Base-by-base conservation (phyloP, 1,140 invertebrate species). In the Pachypeltis micranthus region DNA sequence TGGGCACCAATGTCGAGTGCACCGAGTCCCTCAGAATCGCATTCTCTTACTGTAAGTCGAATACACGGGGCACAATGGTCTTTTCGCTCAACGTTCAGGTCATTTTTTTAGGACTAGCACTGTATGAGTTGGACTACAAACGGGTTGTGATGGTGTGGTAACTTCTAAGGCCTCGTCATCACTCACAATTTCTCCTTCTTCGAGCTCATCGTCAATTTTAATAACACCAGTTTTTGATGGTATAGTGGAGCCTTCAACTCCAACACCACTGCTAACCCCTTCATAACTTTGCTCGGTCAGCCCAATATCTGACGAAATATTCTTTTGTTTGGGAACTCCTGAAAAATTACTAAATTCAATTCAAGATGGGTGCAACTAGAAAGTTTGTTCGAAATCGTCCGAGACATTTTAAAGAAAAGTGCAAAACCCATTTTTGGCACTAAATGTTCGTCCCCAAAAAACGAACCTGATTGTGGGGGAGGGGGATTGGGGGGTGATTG, bases 41-140 rank as follows among this genome's bases (percentile, higher is more conserved):
- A 90, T 69, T 88, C 82, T 66, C 83, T 81, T 0, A 95, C 86
- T 61, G 95, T 87, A n/a, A 92, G 79, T 23, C 93, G 78, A 73
- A 96, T 85, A 68, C 90, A 93, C 0, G 92, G 91, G 10, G 90
- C 63, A 23, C 44, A 19, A 51, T 64, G 58, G 28, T 64, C 47
- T 10, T 10, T 4, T 10, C 12, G 47, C 47, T 51, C 47, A 21
- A 51, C 47, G 19, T 51, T 51, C 3, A 21, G 47, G 23, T 51
- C 21, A 10, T 51, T 51, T 21, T 21, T 51, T 4, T 10, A 16
- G 4, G 47, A 21, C 12, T 10, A 51, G 12, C 10, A 51, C 47
- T 39, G 31, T 7, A 51, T 10, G 47, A 16, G 47, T 51, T 21
- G 10, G 3, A 21, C 47, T 51, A 21, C 19, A 10, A 4, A 21